Evolutionary conservation across 2,797 vertebrate species (phyloP).

Genomic region (Anguilla obscura): DNA sequence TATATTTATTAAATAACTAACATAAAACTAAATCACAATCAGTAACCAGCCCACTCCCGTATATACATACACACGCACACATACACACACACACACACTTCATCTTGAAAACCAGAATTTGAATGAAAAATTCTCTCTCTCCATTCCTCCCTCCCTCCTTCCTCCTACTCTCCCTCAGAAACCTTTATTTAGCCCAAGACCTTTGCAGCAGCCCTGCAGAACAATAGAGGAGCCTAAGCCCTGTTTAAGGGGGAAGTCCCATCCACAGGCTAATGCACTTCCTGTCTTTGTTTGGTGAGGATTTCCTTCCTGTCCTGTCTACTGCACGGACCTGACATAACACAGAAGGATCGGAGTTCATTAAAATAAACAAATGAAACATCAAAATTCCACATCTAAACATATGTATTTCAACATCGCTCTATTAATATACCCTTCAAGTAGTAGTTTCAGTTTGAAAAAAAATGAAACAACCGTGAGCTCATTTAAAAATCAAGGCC

Average conservation of each 20-base stretch:
- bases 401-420: background rate
- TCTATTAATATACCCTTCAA: background rate
- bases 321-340: constrained; percentile 25
- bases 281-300: constrained; percentile 54
- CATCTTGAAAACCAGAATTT: background rate
- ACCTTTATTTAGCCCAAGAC: constrained; percentile 25
- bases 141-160: background rate
- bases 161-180: background rate
- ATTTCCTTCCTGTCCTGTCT: constrained; percentile 50
- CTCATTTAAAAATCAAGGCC: background rate
- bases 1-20: background rate
- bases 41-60: background rate
- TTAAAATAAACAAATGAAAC: background rate
- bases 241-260: constrained; percentile 36
- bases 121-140: background rate
- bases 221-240: constrained; percentile 29
- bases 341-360: background rate
- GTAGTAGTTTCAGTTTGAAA: background rate
- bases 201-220: constrained; percentile 22
- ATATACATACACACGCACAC: background rate
- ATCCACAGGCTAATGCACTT: constrained; percentile 39
- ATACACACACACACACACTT: background rate
- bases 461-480: background rate
- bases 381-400: background rate
- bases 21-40: background rate